phyloP scores from a whole-genome alignment of 2,888 invertebrate genomes.

The Idaea dimidiata region DNA sequence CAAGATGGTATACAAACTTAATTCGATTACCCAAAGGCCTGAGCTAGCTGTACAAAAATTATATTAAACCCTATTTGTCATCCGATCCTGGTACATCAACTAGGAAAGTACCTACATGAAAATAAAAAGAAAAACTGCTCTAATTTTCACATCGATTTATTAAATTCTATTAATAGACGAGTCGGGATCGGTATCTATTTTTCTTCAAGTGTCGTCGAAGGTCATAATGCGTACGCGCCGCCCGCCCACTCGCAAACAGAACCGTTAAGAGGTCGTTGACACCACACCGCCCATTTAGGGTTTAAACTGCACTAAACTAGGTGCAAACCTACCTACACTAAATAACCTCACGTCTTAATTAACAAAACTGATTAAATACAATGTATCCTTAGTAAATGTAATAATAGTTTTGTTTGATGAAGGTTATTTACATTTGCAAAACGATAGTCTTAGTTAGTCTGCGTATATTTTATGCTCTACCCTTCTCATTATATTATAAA shows the following conservation, averaged over 20 bases:
- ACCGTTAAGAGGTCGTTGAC: slow-evolving; percentile 50
- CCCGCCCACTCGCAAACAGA: slow-evolving; percentile 63
- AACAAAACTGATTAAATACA: not conserved
- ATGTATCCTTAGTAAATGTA: not conserved
- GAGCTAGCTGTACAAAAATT: too few species aligned
- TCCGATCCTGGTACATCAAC: too few species aligned
- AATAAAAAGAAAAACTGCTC: too few species aligned
- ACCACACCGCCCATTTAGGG: slow-evolving; percentile 36
- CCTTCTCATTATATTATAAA: not conserved
- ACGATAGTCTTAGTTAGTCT: not conserved
- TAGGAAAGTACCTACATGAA: too few species aligned
- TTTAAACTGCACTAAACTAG: slow-evolving; percentile 7
- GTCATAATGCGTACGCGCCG: slow-evolving; percentile 57
- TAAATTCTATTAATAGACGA: slow-evolving; percentile 22
- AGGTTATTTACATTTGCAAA: not conserved
- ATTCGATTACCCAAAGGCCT: too few species aligned
- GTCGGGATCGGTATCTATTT: slow-evolving; percentile 38
- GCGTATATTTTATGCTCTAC: not conserved
- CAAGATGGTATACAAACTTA: too few species aligned
- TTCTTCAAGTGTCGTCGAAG: slow-evolving; percentile 59
- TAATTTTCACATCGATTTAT: slow-evolving; percentile 7
- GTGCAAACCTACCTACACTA: too few species aligned
- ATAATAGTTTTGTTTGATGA: not conserved
- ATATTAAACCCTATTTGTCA: too few species aligned
- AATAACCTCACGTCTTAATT: slow-evolving; percentile 1